phyloP scores from a whole-genome alignment of 2,113 vertebrate species.

The Tinamus guttatus region DNA sequence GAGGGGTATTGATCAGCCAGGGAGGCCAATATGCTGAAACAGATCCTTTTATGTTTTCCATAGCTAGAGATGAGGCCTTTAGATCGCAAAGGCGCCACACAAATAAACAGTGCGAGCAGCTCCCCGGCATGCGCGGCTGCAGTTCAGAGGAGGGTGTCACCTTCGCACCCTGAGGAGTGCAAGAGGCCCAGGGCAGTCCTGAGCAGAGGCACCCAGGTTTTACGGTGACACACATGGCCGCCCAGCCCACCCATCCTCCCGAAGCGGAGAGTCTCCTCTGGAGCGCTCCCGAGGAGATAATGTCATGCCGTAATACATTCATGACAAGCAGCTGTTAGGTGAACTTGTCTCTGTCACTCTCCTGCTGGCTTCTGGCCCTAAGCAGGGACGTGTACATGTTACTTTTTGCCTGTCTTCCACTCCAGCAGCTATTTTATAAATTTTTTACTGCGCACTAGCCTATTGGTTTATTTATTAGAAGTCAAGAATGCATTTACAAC shows the following conservation, averaged over 20 bases:
- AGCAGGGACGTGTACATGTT: background rate
- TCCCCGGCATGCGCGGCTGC: fast-evolving
- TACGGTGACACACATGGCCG: fast-evolving
- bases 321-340: background rate
- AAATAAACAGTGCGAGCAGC: background rate
- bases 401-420: background rate
- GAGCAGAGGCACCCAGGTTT: fast-evolving
- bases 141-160: background rate
- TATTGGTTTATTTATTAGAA: constrained; percentile 59
- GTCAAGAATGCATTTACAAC: constrained; percentile 53
- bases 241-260: background rate
- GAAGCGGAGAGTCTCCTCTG: background rate
- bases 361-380: constrained; percentile 1
- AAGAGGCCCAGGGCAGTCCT: fast-evolving
- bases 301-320: background rate
- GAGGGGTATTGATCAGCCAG: background rate
- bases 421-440: constrained; percentile 16
- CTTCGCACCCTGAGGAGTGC: fast-evolving
- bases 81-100: background rate
- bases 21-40: background rate
- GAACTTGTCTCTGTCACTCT: background rate
- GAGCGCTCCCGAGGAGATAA: background rate
- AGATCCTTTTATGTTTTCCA: background rate
- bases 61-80: background rate
- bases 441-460: constrained; percentile 44